These are phyloP conservation scores for Sceloporus tristichus DNA, from an alignment of 2,113 vertebrate genomes.

Conservation along the genomic window DNA sequence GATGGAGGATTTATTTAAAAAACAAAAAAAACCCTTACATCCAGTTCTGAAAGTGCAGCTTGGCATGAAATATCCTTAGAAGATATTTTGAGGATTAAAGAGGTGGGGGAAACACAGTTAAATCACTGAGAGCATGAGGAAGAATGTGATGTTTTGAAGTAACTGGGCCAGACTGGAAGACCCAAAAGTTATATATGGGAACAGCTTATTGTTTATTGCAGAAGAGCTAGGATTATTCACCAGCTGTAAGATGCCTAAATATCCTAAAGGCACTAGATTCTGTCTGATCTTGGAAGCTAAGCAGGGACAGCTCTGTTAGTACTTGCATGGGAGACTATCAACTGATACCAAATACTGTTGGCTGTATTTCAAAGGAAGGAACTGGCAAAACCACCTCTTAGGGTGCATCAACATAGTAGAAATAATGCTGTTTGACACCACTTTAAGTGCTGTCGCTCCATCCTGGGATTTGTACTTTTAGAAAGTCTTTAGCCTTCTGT, in stretches of 20 bases:
- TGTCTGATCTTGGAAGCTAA: too few relatives aligned
- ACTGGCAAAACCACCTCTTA: too few relatives aligned
- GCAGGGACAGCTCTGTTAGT: too few relatives aligned
- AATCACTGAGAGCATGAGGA: not conserved
- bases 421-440: too few relatives aligned
- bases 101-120: not conserved
- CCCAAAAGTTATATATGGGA: not conserved
- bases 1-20: not conserved
- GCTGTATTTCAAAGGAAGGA: too few relatives aligned
- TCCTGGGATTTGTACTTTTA: too few relatives aligned
- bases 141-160: not conserved
- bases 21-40: not conserved
- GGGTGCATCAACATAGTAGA: too few relatives aligned
- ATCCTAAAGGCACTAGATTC: too few relatives aligned
- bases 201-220: not conserved
- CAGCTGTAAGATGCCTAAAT: not conserved
- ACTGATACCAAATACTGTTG: too few relatives aligned
- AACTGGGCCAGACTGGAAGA: not conserved
- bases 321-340: too few relatives aligned
- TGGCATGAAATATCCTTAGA: not conserved
- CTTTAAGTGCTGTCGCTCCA: too few relatives aligned
- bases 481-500: too few relatives aligned
- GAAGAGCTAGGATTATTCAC: not conserved
- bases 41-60: not conserved
- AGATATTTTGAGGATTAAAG: not conserved